A percentile compares a stretch with the other conserved stretches of the same genome.
These are phyloP conservation scores for Zaprionus obscuricornis DNA, from an alignment of 2,888 invertebrate genomes.

Conservation along the genomic window DNA sequence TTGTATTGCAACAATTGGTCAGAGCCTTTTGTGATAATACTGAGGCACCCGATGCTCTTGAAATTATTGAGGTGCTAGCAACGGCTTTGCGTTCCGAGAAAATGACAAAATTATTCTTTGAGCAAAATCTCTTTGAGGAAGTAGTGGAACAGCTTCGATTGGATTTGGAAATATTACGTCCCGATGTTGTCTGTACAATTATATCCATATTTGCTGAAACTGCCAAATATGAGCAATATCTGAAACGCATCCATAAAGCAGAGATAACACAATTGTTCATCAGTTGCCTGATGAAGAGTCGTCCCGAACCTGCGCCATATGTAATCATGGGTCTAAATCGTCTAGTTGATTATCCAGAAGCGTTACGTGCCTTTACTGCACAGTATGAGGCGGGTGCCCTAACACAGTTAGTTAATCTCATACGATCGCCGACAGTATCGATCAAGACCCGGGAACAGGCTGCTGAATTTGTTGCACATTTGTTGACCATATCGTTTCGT, in stretches of 20 bases:
- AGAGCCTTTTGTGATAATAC: slow-evolving; percentile 60
- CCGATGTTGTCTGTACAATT: slow-evolving; percentile 55
- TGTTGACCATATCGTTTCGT: slow-evolving; percentile 59
- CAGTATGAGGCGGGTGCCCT: slow-evolving; percentile 48
- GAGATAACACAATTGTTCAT: slow-evolving; percentile 62
- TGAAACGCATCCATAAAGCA: slow-evolving; percentile 59
- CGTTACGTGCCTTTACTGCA: slow-evolving; percentile 58
- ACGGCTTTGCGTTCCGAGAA: slow-evolving; percentile 70
- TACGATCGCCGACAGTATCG: slow-evolving; percentile 29
- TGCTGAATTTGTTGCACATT: slow-evolving; percentile 58
- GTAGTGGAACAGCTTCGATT: slow-evolving; percentile 54
- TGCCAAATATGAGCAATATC: slow-evolving; percentile 61
- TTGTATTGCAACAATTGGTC: slow-evolving; percentile 69
- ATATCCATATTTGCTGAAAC: slow-evolving; percentile 70
- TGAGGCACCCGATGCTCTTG: slow-evolving; percentile 42
- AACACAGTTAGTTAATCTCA: slow-evolving; percentile 46
- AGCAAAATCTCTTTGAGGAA: slow-evolving; percentile 74
- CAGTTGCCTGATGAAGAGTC: slow-evolving; percentile 56
- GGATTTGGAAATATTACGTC: slow-evolving; percentile 18
- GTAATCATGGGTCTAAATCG: slow-evolving; percentile 71
- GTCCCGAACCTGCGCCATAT: slow-evolving; percentile 46
- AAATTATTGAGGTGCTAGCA: slow-evolving; percentile 70
- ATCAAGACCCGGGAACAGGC: slow-evolving; percentile 71
- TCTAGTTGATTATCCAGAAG: slow-evolving; percentile 57
- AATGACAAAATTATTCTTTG: slow-evolving; percentile 74